Evolutionary conservation across 1,140 invertebrate genomes (phyloP), one percentile per base, ranked within the genome.

Genomic region (Plutomurus gul): DNA sequence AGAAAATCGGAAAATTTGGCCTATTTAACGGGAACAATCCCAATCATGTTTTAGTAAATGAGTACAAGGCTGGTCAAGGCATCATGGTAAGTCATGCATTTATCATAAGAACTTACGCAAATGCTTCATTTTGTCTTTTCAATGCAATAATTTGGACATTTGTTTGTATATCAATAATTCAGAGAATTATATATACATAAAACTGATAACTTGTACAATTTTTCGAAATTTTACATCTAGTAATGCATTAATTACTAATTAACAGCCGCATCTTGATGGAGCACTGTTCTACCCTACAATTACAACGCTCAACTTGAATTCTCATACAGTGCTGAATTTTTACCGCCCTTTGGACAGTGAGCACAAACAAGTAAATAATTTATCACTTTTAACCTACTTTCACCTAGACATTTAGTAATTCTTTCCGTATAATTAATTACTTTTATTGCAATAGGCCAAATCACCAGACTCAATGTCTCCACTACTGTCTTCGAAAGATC

Each of bases 31-130:
- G 89, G 3, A 92, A 92, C 84, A 80, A 83, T 37, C 70, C 93
- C 96, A 16, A 99, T 99, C 87, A 99, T 89, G 93, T 99, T 4
- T 87, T 99, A 27, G 92, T 99, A 0, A 99, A 99, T 88, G 97
- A 99, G 87, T 99, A 99, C 89, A 86, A 92, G 82, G 88, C 95
- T 22, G 94, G 94, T 0, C 96, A 99, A 88, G 97, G 96, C 30
- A 97, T 97, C 71, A 93, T 97, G 91, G 90, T 91, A 88, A n/a
- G n/a, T n/a, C n/a, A 85, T 51, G 80, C 16, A 33, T 65, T 65
- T 6, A 13, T 27, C n/a, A 33, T 7, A 8, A 16, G 72, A 27
- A 40, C 6, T 20, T 43, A 43, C 8, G 20, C 51, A 22, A 56
- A 22, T 56, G 20, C 8, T 56, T 11, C 20, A 10, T 18, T 36